Evolutionary conservation across 2,888 invertebrate genomes (phyloP).

Genomic region (Pristionchus japonicus): DNA sequence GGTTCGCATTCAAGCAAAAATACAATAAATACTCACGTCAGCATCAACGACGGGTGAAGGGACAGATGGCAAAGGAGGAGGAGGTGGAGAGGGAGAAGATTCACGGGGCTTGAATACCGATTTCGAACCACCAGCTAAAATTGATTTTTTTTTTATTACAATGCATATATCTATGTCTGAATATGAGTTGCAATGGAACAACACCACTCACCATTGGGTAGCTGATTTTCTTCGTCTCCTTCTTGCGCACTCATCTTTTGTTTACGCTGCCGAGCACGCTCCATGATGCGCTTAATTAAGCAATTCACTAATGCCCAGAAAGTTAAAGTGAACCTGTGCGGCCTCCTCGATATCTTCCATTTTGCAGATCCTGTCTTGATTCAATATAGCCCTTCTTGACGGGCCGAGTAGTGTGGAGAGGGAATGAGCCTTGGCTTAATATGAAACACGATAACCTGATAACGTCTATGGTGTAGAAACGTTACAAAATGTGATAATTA

Average conservation of each 20-base stretch:
- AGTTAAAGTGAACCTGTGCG: neutral
- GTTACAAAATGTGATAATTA: neutral
- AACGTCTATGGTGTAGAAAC: neutral
- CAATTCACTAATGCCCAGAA: neutral
- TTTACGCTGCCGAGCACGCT: constrained; percentile 55
- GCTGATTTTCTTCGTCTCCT: constrained; percentile 54
- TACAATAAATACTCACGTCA: neutral
- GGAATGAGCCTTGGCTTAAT: constrained; percentile 9
- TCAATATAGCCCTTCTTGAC: neutral
- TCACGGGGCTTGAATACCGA: constrained; percentile 6
- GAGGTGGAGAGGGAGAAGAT: constrained; percentile 10
- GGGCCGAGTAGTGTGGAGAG: neutral
- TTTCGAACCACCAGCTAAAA: neutral
- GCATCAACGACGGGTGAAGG: constrained; percentile 34
- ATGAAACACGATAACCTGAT: neutral
- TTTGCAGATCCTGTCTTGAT: neutral
- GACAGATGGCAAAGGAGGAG: neutral
- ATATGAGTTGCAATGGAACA: neutral
- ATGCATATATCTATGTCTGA: too few species aligned
- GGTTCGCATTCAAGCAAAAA: neutral
- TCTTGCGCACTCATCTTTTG: constrained; percentile 49
- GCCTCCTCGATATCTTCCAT: constrained; percentile 36
- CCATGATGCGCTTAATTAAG: constrained; percentile 52
- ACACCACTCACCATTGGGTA: neutral
- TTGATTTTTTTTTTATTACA: neutral